Evolutionary conservation across 1,140 invertebrate species (phyloP).

Genomic region (Cydia amplana): DNA sequence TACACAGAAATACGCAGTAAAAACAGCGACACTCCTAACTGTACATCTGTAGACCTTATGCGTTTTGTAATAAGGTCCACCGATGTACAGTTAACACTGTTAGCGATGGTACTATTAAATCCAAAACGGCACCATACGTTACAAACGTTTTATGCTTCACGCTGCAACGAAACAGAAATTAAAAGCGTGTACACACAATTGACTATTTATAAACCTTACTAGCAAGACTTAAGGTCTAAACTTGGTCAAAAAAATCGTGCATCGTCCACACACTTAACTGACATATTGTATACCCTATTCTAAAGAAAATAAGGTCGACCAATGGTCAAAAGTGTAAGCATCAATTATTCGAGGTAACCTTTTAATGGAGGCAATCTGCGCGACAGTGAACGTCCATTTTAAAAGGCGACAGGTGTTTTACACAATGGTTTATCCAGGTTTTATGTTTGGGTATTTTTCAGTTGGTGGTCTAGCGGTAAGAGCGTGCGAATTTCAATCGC

Average conservation of each 20-base stretch:
- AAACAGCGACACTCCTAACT: no score
- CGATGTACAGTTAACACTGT: no score
- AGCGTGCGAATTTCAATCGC: no score
- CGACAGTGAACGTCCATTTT: constrained; percentile 64
- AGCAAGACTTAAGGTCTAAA: no score
- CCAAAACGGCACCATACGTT: constrained; percentile 35
- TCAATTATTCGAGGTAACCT: constrained; percentile 59
- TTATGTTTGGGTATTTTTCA: neutral
- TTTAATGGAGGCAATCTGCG: constrained; percentile 61
- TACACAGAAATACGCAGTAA: neutral
- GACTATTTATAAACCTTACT: no score
- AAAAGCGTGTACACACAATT: constrained; percentile 40
- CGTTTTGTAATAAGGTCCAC: no score
- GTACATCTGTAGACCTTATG: no score
- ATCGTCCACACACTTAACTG: no score
- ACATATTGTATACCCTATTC: no score
- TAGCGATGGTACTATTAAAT: constrained; percentile 1
- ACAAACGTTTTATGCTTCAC: constrained; percentile 43
- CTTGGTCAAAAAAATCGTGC: no score
- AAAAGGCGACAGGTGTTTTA: constrained; percentile 69
- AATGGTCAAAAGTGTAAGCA: constrained; percentile 26
- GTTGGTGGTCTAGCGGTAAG: no score
- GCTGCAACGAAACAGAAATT: constrained; percentile 49
- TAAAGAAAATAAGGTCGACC: no score
- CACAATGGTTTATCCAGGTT: neutral